These are phyloP conservation scores for Tachina lurida DNA, from an alignment of 2,888 invertebrate species.

Conservation along the genomic window DNA sequence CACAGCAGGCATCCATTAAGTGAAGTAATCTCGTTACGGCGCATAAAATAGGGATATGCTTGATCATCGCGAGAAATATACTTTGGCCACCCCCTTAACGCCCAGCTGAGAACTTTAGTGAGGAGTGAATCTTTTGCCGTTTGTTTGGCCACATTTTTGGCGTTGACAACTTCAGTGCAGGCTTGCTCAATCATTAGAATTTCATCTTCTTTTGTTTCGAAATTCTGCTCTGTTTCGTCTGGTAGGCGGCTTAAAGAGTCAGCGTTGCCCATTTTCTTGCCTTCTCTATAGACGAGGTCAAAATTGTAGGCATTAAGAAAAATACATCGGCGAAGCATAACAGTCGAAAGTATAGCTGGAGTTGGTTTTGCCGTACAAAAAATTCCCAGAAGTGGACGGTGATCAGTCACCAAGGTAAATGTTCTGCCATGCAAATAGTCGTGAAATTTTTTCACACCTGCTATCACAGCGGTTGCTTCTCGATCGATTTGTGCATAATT, in stretches of 20 bases:
- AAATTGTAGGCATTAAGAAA: conserved; percentile 59
- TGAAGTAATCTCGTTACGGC: conserved; percentile 12
- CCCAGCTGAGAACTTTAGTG: conserved; percentile 64
- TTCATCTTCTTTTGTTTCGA: conserved; percentile 40
- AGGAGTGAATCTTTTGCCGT: conserved; percentile 41
- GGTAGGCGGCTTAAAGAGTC: conserved; percentile 46
- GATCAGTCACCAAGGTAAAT: conserved; percentile 58
- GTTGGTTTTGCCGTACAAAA: conserved; percentile 62
- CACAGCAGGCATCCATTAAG: conserved; percentile 64
- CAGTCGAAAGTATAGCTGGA: conserved; percentile 49
- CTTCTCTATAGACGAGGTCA: conserved; percentile 28
- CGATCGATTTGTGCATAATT: conserved; percentile 38
- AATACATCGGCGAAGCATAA: conserved; percentile 54
- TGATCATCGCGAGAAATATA: conserved; percentile 27
- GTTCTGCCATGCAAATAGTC: conserved; percentile 63
- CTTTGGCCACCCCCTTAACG: conserved; percentile 68
- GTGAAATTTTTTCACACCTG: conserved; percentile 67
- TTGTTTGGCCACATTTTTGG: conserved; percentile 42
- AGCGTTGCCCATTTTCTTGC: conserved; percentile 46
- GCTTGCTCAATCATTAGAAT: conserved; percentile 57
- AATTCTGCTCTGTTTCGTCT: conserved; percentile 31
- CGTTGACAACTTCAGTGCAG: conserved; percentile 24
- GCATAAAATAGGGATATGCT: conserved; percentile 40
- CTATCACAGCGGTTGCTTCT: conserved; percentile 62
- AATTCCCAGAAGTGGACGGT: conserved; percentile 58